Percentiles rank a stretch among this genome's conserved stretches.
Evolutionary conservation across 2,888 invertebrate species (phyloP).

Genomic region (Onthophagus sagittarius): DNA sequence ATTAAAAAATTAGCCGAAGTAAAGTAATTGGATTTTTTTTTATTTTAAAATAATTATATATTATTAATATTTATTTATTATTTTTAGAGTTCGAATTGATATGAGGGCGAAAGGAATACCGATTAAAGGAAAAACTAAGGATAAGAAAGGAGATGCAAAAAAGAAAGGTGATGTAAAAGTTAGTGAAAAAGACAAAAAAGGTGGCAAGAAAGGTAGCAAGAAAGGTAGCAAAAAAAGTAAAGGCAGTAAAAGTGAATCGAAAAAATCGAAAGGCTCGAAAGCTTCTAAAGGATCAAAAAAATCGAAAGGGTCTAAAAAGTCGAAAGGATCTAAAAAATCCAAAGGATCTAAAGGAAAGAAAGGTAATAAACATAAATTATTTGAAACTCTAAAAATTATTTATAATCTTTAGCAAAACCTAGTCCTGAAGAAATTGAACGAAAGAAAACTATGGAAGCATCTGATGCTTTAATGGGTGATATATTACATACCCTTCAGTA

Average conservation of each 20-base stretch:
- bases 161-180: background rate
- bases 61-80: slow-evolving; percentile 5
- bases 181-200: slow-evolving; percentile 14
- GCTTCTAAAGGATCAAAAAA: background rate
- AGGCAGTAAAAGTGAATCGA: slow-evolving; percentile 15
- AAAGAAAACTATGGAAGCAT: slow-evolving; percentile 32
- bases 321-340: too few species aligned
- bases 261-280: slow-evolving; percentile 23
- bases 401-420: slow-evolving; percentile 12
- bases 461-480: slow-evolving; percentile 29
- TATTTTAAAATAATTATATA: background rate
- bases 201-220: slow-evolving; percentile 20
- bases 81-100: slow-evolving; percentile 5
- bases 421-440: slow-evolving; percentile 25
- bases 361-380: slow-evolving; percentile 18
- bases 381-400: background rate
- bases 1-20: slow-evolving; percentile 26
- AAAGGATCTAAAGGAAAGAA: slow-evolving; percentile 20
- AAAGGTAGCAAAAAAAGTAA: slow-evolving; percentile 13
- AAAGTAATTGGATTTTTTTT: slow-evolving; percentile 22
- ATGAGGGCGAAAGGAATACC: slow-evolving; percentile 10
- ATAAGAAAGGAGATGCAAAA: background rate
- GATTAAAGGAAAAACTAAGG: background rate
- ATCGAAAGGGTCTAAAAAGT: too few species aligned
- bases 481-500: slow-evolving; percentile 35